Percentiles rank a stretch among this genome's conserved stretches.
Conservation (phyloP, 2,797 vertebrate genomes). For the Telmatherina bonti region DNA sequence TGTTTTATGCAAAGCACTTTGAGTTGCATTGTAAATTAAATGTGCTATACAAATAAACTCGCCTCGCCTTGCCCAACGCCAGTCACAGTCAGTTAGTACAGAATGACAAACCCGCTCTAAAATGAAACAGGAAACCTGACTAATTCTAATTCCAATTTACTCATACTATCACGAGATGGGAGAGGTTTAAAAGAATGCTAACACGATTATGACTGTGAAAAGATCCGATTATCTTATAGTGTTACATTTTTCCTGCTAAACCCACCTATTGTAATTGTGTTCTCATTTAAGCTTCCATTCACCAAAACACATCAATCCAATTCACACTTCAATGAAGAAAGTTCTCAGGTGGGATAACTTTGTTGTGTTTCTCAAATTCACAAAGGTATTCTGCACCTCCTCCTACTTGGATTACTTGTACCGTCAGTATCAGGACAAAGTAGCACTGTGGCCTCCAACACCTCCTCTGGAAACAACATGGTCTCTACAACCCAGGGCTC, state of each 20-base stretch:
- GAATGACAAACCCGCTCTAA: not conserved
- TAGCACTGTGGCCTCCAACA: rapidly evolving
- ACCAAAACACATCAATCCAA: not conserved
- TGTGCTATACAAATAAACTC: not conserved
- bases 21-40: not conserved
- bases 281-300: not conserved
- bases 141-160: not conserved
- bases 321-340: not conserved
- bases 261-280: not conserved
- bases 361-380: slow-evolving; percentile 26
- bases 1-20: not conserved
- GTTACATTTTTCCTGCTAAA: not conserved
- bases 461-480: not conserved
- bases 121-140: not conserved
- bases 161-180: not conserved
- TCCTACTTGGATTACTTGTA: slow-evolving; percentile 71
- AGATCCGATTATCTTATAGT: not conserved
- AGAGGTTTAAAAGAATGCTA: not conserved
- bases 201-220: not conserved
- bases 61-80: not conserved
- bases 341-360: not conserved
- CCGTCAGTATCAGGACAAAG: slow-evolving; percentile 29
- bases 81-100: not conserved
- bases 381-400: slow-evolving; percentile 55
- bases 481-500: not conserved